A percentile compares a stretch with the other conserved stretches of the same genome.
Conservation (phyloP, 2,113 vertebrate species). For the Solea senegalensis region DNA sequence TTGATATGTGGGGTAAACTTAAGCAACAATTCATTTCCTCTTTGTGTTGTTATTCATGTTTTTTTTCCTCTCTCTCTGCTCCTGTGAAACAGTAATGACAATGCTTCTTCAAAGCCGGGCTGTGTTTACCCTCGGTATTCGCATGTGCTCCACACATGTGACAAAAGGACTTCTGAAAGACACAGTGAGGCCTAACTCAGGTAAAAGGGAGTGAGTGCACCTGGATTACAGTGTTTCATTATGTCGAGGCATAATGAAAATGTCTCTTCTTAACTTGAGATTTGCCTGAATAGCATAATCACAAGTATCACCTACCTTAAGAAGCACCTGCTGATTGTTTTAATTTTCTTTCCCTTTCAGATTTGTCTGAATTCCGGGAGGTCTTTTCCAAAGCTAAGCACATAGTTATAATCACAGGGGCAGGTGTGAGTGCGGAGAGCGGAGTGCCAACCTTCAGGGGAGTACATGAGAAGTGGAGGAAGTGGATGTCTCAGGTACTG, state of each 20-base stretch:
- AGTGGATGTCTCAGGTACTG: conserved; percentile 92
- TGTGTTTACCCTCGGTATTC: conserved; percentile 54
- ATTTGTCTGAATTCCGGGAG: conserved; percentile 89
- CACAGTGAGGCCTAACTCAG: conserved; percentile 57
- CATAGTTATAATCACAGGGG: conserved; percentile 92
- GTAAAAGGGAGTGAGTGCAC: conserved; percentile 40
- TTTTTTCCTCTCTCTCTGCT: background rate
- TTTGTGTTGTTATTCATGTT: background rate
- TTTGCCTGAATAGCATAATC: background rate
- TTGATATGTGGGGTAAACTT: background rate
- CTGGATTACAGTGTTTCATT: background rate
- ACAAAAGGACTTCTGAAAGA: conserved; percentile 41
- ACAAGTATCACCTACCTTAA: no score
- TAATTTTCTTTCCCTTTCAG: conserved; percentile 68
- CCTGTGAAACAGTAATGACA: conserved; percentile 13
- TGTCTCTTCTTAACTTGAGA: no score
- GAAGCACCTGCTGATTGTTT: no score
- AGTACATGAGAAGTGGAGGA: conserved; percentile 91
- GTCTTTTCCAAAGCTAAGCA: conserved; percentile 91
- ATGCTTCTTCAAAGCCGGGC: conserved; percentile 71
- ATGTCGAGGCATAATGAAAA: no score
- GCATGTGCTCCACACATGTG: conserved; percentile 54
- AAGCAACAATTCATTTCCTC: background rate
- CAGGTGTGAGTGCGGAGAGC: conserved; percentile 92
- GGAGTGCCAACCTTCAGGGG: conserved; percentile 93